Evolutionary conservation across 1,140 invertebrate genomes (phyloP).

Genomic region (Argopecten irradians): DNA sequence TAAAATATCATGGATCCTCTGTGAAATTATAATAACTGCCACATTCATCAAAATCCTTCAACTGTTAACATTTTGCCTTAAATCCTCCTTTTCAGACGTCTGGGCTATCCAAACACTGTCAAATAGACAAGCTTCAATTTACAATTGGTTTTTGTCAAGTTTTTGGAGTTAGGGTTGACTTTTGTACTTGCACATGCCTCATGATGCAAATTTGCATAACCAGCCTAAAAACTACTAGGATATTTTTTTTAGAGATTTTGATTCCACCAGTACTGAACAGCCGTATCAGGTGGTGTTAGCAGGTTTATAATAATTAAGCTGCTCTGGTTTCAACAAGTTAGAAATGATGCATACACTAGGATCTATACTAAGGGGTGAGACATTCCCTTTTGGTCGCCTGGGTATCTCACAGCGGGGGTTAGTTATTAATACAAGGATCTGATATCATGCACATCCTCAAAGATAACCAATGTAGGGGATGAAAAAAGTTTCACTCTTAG

Average conservation of each 20-base stretch:
- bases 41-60: neutral
- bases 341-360: neutral
- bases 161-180: neutral
- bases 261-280: neutral
- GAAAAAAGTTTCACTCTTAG: conserved; percentile 13
- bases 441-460: neutral
- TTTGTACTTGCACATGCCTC: conserved; percentile 8
- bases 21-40: neutral
- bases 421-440: neutral
- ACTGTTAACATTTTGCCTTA: neutral
- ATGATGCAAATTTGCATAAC: neutral
- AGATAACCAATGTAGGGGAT: neutral
- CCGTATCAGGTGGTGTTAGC: neutral
- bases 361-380: neutral
- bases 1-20: neutral
- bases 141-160: neutral
- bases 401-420: neutral
- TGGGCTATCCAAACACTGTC: neutral
- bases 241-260: neutral
- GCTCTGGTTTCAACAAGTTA: conserved; percentile 10
- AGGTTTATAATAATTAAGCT: neutral
- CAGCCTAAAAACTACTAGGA: neutral
- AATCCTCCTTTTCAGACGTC: conserved; percentile 1
- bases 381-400: neutral
- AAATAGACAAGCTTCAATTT: conserved; percentile 19